Percentiles rank a stretch among this genome's conserved stretches.
Conservation (phyloP, 2,888 invertebrate genomes). For the Eilema caniola region DNA sequence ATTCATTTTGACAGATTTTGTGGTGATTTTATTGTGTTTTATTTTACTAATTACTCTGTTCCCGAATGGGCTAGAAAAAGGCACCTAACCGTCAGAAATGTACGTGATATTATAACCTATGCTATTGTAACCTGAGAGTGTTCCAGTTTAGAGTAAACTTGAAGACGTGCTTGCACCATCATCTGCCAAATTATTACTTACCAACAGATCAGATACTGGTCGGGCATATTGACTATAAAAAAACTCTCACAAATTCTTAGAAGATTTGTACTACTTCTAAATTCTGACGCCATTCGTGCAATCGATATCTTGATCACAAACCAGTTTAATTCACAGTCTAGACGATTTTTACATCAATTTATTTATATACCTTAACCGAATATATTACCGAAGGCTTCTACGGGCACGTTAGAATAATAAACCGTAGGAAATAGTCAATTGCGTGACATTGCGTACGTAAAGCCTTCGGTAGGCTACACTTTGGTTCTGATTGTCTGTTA, state of each 20-base stretch:
- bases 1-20: neutral
- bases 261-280: neutral
- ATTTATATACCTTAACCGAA: conserved; percentile 20
- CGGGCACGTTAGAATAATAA: conserved; percentile 20
- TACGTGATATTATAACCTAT: too few relatives aligned
- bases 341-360: conserved; percentile 21
- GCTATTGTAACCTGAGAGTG: too few relatives aligned
- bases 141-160: too few relatives aligned
- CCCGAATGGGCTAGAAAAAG: too few relatives aligned
- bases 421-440: conserved; percentile 13
- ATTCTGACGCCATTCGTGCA: too few relatives aligned
- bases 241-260: neutral
- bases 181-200: too few relatives aligned
- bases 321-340: conserved; percentile 14
- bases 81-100: too few relatives aligned
- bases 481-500: conserved; percentile 31
- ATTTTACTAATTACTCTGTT: too few relatives aligned
- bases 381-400: conserved; percentile 18
- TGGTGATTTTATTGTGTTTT: too few relatives aligned
- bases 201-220: too few relatives aligned
- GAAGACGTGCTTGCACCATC: too few relatives aligned
- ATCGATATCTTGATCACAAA: neutral
- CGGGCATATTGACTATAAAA: too few relatives aligned
- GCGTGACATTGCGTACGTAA: conserved; percentile 30
- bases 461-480: conserved; percentile 26